phyloP scores from a whole-genome alignment of 2,888 invertebrate genomes.

The Lottia scabra region DNA sequence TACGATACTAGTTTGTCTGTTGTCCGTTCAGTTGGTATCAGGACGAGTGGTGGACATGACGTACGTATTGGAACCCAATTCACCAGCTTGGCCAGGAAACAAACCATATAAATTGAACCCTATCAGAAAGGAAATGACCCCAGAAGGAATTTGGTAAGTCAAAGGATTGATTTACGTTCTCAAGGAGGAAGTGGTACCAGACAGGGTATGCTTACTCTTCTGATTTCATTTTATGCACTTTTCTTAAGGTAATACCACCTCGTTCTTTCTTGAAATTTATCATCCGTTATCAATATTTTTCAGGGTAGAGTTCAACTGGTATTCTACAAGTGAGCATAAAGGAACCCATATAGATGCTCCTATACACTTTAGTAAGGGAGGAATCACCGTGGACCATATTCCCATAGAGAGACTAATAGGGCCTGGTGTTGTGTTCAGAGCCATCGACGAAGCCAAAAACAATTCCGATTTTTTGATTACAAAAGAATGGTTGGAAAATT shows the following conservation, averaged over 20 bases:
- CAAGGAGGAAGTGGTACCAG: too few relatives aligned
- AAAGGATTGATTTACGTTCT: too few relatives aligned
- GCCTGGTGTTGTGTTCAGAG: conserved; percentile 51
- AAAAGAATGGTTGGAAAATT: conserved; percentile 63
- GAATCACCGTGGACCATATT: conserved; percentile 68
- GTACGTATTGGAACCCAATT: neutral
- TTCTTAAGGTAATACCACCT: too few relatives aligned
- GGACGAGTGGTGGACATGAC: neutral
- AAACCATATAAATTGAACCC: neutral
- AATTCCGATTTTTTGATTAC: conserved; percentile 44
- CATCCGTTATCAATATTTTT: neutral
- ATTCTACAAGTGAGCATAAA: conserved; percentile 71
- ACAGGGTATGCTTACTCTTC: too few relatives aligned
- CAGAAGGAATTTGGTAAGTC: neutral
- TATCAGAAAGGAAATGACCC: neutral
- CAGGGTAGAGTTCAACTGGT: conserved; percentile 68
- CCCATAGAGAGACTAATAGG: conserved; percentile 68
- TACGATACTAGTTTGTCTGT: too few relatives aligned
- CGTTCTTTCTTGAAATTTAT: too few relatives aligned
- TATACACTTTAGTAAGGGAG: conserved; percentile 71
- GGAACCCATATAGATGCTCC: conserved; percentile 78
- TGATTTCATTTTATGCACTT: too few relatives aligned
- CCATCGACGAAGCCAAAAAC: conserved; percentile 26
- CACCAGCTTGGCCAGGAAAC: neutral
- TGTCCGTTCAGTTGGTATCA: too few relatives aligned